Percentiles rank a stretch among this genome's conserved stretches.
Evolutionary conservation across 2,797 vertebrate species (phyloP).

Genomic region (Lagorchestes hirsutus): DNA sequence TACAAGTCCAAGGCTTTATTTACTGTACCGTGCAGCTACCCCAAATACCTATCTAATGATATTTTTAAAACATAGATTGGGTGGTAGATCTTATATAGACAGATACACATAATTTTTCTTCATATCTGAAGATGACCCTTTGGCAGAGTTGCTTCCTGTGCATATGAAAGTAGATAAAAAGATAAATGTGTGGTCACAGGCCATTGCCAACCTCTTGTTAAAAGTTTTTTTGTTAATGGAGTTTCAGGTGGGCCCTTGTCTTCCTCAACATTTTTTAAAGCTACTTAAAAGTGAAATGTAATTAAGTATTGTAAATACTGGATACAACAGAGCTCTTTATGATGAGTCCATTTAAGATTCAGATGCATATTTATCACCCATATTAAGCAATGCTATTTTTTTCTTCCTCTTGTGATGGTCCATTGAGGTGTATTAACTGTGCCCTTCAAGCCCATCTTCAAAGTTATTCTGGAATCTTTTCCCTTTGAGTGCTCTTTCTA

Average conservation of each 20-base stretch:
- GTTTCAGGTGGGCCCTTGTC: conserved; percentile 49
- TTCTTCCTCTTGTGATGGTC: conserved; percentile 67
- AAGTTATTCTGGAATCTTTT: conserved; percentile 59
- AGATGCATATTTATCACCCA: conserved; percentile 59
- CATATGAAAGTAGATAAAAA: conserved; percentile 64
- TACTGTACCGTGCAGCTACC: not conserved
- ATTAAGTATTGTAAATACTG: conserved; percentile 33
- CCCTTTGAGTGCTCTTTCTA: conserved; percentile 12
- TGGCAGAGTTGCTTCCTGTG: conserved; percentile 54
- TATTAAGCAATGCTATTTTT: conserved; percentile 36
- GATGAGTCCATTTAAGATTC: conserved; percentile 53
- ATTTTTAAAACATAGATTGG: conserved; percentile 13
- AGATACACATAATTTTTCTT: conserved; percentile 30
- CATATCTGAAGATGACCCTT: conserved; percentile 44
- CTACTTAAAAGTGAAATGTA: conserved; percentile 55
- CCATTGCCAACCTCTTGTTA: conserved; percentile 52
- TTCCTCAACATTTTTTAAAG: conserved; percentile 56
- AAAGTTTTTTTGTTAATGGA: conserved; percentile 71
- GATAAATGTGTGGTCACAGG: conserved; percentile 64
- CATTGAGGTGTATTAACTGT: conserved; percentile 58
- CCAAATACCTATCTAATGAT: not conserved
- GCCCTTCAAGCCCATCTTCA: conserved; percentile 62
- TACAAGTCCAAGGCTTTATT: not conserved
- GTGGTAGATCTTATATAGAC: not conserved
- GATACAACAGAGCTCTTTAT: conserved; percentile 54